phyloP scores from a whole-genome alignment of 2,113 vertebrate genomes.

The Paramisgurnus dabryanus region DNA sequence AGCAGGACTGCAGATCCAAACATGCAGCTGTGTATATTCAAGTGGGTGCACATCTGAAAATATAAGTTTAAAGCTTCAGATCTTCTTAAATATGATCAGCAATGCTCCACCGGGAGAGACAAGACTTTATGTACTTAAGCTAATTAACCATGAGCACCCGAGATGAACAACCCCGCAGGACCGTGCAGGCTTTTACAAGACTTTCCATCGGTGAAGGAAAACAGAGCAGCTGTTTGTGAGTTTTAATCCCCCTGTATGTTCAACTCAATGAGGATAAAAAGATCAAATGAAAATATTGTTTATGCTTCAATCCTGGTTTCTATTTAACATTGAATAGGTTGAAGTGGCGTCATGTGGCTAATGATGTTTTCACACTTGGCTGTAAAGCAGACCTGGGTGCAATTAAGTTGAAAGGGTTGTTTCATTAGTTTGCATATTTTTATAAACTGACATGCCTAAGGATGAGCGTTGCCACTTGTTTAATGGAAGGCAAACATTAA shows the following conservation, averaged over 20 bases:
- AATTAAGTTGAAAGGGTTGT: background rate
- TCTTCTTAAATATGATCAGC: constrained; percentile 26
- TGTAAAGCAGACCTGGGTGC: too few species aligned
- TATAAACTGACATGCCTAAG: too few species aligned
- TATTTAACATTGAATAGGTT: background rate
- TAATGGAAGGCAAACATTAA: background rate
- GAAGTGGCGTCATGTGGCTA: background rate
- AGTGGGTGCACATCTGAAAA: background rate
- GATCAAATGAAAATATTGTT: constrained; percentile 9
- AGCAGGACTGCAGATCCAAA: constrained; percentile 28
- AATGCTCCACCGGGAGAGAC: constrained; percentile 15
- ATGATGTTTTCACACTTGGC: background rate
- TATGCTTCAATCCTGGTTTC: background rate
- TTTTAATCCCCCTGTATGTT: background rate
- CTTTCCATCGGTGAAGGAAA: background rate
- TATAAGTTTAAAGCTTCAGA: constrained; percentile 25
- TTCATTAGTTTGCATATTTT: too few species aligned
- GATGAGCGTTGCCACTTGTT: background rate
- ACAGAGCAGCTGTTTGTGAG: constrained; percentile 24
- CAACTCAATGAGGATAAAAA: background rate
- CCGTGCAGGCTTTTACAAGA: constrained; percentile 14
- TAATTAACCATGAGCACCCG: constrained; percentile 33
- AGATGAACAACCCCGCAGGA: constrained; percentile 16
- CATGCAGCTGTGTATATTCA: constrained; percentile 36
- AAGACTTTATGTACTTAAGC: constrained; percentile 21